Evolutionary conservation across 2,797 vertebrate species (phyloP), one percentile per base, ranked within the genome.

Genomic region (Parotocinclus haroldoi): DNA sequence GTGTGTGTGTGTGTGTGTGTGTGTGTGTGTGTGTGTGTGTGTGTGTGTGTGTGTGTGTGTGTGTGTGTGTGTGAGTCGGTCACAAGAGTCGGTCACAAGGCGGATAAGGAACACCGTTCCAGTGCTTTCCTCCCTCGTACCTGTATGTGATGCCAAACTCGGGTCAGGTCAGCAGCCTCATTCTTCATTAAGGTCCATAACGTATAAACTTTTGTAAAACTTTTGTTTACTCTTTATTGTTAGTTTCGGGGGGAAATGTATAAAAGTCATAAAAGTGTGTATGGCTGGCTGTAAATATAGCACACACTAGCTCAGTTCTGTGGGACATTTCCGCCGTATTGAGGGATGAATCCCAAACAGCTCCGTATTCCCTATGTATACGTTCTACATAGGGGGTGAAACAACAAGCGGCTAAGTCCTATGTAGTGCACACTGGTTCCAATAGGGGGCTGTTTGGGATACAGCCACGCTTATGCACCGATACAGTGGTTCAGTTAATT

Each of bases 331-430:
- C 61, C 59, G 37, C 12, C 5, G 10, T 18, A 16, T 27, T 3
- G 6, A 4, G 17, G 50, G 39, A 7, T 13, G 62, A 27, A 54
- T 66, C 12, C 27, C 53, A 39, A 65, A 56, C 53, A 17, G 62
- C 17, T 13, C n/a, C 14, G 3, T 46, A 0, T 1, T 56, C 42
- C 63, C 52, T 65, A 13, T 18, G 2, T 38, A 0, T 13, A 39
- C 10, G 2, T n/a, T n/a, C 63, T 39, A 9, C 16, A 36, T 38
- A 16, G 27, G 19, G 1, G 9, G 3, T 10, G n/a, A 13, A 55
- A 17, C 53, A 46, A 16, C 56, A 16, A 12, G 63, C 44, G 14
- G 53, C 14, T 49, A 44, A 53, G 53, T 53, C 63, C 63, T 66
- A 39, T 27, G 16, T 19, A 49, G 42, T 37, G 63, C 42, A 44